Evolutionary conservation across 2,113 vertebrate genomes (phyloP).

Genomic region (Tragelaphus scriptus): DNA sequence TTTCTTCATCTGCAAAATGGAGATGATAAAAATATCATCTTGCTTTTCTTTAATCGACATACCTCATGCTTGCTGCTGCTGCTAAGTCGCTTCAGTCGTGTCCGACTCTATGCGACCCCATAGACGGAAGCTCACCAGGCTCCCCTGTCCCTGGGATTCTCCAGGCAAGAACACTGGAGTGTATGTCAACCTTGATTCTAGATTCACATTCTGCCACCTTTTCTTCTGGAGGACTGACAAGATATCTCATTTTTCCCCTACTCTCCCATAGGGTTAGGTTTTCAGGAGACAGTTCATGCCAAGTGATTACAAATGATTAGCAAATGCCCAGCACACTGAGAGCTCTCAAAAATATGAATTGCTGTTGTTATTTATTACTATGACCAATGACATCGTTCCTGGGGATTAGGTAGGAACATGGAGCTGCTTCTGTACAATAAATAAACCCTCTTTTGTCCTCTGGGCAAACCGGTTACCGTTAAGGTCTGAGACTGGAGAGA

Average conservation of each 20-base stretch:
- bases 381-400: not conserved
- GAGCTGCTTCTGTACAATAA: not conserved
- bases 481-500: not conserved
- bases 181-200: not conserved
- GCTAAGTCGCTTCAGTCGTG: no score
- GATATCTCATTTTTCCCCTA: not conserved
- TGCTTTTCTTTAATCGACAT: not conserved
- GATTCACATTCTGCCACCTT: not conserved
- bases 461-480: not conserved
- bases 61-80: no score
- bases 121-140: no score
- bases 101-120: no score
- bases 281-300: not conserved
- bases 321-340: not conserved
- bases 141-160: no score
- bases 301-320: not conserved
- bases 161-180: no score
- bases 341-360: not conserved
- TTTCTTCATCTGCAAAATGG: not conserved
- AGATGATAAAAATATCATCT: not conserved
- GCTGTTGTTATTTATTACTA: not conserved
- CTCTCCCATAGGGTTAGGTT: not conserved
- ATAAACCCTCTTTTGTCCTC: not conserved
- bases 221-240: not conserved
- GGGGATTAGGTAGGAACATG: not conserved